phyloP scores from a whole-genome alignment of 2,113 vertebrate species.

The Motacilla tschutschensis region DNA sequence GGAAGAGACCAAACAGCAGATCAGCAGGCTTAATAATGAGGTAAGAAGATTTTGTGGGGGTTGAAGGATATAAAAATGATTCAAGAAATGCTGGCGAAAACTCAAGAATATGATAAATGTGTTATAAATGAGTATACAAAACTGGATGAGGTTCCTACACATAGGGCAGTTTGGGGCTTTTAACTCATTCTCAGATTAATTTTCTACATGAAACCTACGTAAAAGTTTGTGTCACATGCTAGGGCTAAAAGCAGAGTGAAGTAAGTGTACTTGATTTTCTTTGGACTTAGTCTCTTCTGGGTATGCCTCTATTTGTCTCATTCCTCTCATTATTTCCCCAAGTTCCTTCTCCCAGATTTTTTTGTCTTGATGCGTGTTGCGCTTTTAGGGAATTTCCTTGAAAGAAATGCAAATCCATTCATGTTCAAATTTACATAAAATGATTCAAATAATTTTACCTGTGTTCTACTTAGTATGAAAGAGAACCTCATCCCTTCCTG shows the following conservation, averaged over 20 bases:
- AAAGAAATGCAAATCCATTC: neutral
- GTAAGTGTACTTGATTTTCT: neutral
- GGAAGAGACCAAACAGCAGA: constrained; percentile 82
- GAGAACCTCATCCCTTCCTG: neutral
- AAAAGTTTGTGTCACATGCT: neutral
- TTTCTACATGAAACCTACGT: neutral
- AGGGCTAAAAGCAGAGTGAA: neutral
- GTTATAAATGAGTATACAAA: neutral
- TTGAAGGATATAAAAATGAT: neutral
- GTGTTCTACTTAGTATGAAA: neutral
- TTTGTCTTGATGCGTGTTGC: neutral
- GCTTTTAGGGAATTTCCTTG: neutral
- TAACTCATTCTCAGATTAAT: neutral
- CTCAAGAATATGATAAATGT: neutral
- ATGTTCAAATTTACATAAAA: neutral
- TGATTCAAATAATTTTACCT: neutral
- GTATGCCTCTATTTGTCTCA: neutral
- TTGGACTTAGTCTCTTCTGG: neutral
- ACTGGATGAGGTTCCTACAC: neutral
- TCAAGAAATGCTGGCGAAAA: neutral
- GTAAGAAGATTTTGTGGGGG: constrained; percentile 39
- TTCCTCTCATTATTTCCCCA: neutral
- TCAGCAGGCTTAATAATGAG: constrained; percentile 78
- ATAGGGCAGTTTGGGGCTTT: neutral
- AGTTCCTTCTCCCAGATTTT: neutral